A percentile compares a stretch with the other conserved stretches of the same genome.
Conservation (phyloP, 2,797 vertebrate species). For the Fundulus diaphanus region DNA sequence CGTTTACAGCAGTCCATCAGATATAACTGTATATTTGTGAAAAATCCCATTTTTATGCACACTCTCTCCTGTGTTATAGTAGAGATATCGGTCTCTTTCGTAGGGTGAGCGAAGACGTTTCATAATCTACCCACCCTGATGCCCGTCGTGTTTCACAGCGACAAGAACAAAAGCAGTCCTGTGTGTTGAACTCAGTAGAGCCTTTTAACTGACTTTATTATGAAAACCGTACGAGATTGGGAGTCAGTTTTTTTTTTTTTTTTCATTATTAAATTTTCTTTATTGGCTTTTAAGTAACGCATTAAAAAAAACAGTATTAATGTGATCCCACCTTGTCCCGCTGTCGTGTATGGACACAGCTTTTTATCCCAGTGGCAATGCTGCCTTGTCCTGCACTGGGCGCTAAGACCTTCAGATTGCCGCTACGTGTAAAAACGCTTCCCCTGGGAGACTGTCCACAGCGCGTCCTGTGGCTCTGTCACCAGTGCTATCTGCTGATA, state of each 20-base stretch:
- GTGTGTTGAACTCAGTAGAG: too few relatives aligned
- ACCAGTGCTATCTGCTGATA: conserved; percentile 56
- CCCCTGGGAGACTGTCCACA: conserved; percentile 17
- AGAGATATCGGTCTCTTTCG: too few relatives aligned
- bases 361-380: conserved; percentile 15
- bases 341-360: conserved; percentile 33
- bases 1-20: not conserved
- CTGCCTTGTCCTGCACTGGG: not conserved
- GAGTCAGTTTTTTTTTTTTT: not conserved
- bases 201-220: too few relatives aligned
- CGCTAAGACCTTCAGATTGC: too few relatives aligned
- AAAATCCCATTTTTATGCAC: not conserved
- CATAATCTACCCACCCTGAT: not conserved
- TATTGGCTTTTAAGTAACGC: not conserved
- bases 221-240: too few relatives aligned
- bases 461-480: conserved; percentile 40
- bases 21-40: not conserved
- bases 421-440: conserved; percentile 5
- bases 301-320: not conserved
- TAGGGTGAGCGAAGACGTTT: not conserved
- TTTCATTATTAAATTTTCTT: not conserved
- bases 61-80: too few relatives aligned
- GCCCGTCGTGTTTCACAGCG: too few relatives aligned
- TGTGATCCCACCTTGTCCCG: not conserved
- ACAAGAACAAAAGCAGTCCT: not conserved